These are phyloP conservation scores for Erebia epiphron DNA, from an alignment of 2,888 invertebrate genomes.

Conservation along the genomic window DNA sequence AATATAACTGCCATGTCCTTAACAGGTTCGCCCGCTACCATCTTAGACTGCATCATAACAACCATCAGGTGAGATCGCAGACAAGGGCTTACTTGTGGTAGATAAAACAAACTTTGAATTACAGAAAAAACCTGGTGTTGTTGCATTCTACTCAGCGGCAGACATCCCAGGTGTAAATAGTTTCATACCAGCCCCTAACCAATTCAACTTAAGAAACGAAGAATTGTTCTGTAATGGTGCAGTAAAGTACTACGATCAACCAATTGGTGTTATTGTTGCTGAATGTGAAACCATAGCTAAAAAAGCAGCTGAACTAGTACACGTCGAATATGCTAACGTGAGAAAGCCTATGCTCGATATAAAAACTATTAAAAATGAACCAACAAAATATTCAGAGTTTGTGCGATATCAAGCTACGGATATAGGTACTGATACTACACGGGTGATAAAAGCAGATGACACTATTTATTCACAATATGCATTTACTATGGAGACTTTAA, in stretches of 20 bases:
- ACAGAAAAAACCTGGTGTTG: constrained; percentile 84
- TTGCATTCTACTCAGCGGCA: constrained; percentile 83
- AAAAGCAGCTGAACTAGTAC: constrained; percentile 80
- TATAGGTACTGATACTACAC: constrained; percentile 60
- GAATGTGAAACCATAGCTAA: constrained; percentile 76
- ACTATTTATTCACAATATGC: constrained; percentile 86
- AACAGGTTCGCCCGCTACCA: too few species aligned
- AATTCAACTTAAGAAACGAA: constrained; percentile 51
- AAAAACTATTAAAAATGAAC: constrained; percentile 48
- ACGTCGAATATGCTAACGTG: constrained; percentile 74
- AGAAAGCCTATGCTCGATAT: constrained; percentile 56
- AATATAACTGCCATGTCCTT: too few species aligned
- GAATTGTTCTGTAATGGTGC: constrained; percentile 63
- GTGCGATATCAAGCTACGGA: constrained; percentile 47
- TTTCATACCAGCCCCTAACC: constrained; percentile 61
- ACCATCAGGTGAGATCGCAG: too few species aligned
- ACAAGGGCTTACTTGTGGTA: too few species aligned
- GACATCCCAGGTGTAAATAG: constrained; percentile 87
- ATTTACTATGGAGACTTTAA: constrained; percentile 87
- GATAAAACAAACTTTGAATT: neutral
- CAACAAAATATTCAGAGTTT: constrained; percentile 44
- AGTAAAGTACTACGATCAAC: constrained; percentile 58
- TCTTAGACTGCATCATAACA: too few species aligned
- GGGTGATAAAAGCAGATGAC: constrained; percentile 74
- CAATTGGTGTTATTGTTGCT: constrained; percentile 80